A percentile compares a stretch with the other conserved stretches of the same genome.
These are phyloP conservation scores for Aplodontia rufa DNA, from an alignment of 2,113 vertebrate species.

Conservation along the genomic window DNA sequence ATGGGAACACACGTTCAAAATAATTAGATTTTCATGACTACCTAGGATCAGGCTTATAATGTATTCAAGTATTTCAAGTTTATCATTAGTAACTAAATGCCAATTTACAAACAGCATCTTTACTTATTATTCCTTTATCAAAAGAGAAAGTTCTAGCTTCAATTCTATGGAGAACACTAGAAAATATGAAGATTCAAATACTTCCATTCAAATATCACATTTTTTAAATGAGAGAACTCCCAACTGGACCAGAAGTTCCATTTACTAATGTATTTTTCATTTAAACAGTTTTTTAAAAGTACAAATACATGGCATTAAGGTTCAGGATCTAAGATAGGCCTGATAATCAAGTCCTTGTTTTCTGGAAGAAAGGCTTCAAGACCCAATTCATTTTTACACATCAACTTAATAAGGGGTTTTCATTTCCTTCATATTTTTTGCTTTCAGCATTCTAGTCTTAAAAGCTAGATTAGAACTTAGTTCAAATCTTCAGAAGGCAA, in stretches of 20 bases:
- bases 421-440: conserved; percentile 48
- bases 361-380: conserved; percentile 72
- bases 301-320: conserved; percentile 71
- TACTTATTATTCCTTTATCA: conserved; percentile 74
- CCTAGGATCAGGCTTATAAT: conserved; percentile 31
- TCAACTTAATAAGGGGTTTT: conserved; percentile 67
- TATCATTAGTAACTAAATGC: conserved; percentile 73
- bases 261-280: conserved; percentile 68
- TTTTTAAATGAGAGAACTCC: conserved; percentile 71
- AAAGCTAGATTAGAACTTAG: conserved; percentile 62
- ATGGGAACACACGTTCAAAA: conserved; percentile 60
- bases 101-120: conserved; percentile 69
- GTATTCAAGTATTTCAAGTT: conserved; percentile 64
- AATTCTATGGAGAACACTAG: conserved; percentile 47
- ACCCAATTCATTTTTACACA: conserved; percentile 68
- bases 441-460: conserved; percentile 69
- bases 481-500: conserved; percentile 68
- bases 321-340: conserved; percentile 71
- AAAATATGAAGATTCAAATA: conserved; percentile 61
- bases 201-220: conserved; percentile 65
- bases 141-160: conserved; percentile 66
- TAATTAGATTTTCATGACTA: conserved; percentile 61
- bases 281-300: conserved; percentile 70
- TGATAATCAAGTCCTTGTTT: conserved; percentile 62
- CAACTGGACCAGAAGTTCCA: conserved; percentile 48